Base-by-base conservation (phyloP, 2,113 vertebrate genomes). In the Glareola pratincola region DNA sequence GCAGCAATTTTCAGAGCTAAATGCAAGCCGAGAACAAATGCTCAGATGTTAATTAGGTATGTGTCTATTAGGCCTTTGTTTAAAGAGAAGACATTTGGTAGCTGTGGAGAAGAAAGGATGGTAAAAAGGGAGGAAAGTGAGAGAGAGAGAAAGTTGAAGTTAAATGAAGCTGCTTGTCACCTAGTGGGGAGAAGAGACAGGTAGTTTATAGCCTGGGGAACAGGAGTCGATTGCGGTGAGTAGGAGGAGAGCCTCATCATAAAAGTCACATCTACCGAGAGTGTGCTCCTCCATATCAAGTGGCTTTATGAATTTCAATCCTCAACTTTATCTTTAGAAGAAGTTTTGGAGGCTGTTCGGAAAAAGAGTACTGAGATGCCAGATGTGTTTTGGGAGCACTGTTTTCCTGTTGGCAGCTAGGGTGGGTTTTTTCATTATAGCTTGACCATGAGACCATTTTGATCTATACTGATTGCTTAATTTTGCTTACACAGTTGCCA, bases 151-250 rank as follows among this genome's bases (percentile, higher is more conserved):
- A 90, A 90, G 88, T 53, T 85, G 8, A 90, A 93, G 88, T 92
- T 75, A 95, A 94, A 75, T 87, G 90, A 91, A 94, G 73, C 73
- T 87, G 62, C 93, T 96, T 96, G 90, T 96, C 93, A 96, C 87
- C 90, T 24, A 63, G 41, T 45, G 81, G 84, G 71, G 89, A 90
- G 84, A 96, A 91, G 66, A 96, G 87, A 75, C 93, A 94, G 77
- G 62, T 73, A 69, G 93, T 95, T 97, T 95, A 96, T 93, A 97
- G 92, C 94, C 74, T 82, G 90, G 77, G 85, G 90, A 97, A 93
- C 92, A 92, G 60, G 94, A 97, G 90, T 82, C 6, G 32, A 57
- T 96, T 5, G 5, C 64, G 92, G 43, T 88, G 93, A 96, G 96
- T 96, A 54, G 96, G 96, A 93, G 92, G 95, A 82, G 71, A 96